Evolutionary conservation across 2,888 invertebrate genomes (phyloP).

Genomic region (Elegia similella): DNA sequence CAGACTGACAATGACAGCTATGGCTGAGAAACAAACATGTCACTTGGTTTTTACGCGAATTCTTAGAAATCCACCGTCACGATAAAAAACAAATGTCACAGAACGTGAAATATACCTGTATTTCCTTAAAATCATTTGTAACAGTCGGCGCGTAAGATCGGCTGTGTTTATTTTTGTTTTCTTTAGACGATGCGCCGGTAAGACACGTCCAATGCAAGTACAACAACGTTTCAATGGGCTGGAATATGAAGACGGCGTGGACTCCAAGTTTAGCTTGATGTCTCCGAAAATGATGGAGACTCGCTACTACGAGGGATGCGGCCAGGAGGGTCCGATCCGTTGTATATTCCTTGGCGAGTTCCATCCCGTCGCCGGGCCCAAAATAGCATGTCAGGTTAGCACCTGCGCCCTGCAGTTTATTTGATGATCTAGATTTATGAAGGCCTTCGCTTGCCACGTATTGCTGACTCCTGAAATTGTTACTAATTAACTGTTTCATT

Average conservation of each 20-base stretch:
- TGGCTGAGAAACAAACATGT: neutral
- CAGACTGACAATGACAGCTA: neutral
- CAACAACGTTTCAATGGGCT: constrained; percentile 33
- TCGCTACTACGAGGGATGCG: constrained; percentile 83
- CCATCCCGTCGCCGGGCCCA: constrained; percentile 90
- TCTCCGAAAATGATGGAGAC: constrained; percentile 68
- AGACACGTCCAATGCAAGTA: constrained; percentile 40
- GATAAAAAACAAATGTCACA: neutral
- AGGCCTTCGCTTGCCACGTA: no score
- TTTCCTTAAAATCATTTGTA: neutral
- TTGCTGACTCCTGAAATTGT: no score
- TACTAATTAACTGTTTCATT: constrained; percentile 31
- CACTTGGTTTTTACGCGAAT: neutral
- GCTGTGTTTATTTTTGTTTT: constrained; percentile 16
- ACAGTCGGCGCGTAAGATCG: neutral
- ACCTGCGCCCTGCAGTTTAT: constrained; percentile 24
- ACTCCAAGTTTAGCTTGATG: constrained; percentile 42
- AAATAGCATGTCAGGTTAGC: constrained; percentile 91
- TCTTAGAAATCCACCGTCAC: constrained; percentile 3
- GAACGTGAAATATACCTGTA: neutral
- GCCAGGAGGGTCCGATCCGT: constrained; percentile 88
- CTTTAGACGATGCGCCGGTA: constrained; percentile 34
- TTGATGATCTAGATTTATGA: no score
- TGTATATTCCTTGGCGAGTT: constrained; percentile 92
- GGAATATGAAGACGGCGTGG: constrained; percentile 41